Conservation (phyloP, 2,888 invertebrate species). For the Ceriagrion tenellum region DNA sequence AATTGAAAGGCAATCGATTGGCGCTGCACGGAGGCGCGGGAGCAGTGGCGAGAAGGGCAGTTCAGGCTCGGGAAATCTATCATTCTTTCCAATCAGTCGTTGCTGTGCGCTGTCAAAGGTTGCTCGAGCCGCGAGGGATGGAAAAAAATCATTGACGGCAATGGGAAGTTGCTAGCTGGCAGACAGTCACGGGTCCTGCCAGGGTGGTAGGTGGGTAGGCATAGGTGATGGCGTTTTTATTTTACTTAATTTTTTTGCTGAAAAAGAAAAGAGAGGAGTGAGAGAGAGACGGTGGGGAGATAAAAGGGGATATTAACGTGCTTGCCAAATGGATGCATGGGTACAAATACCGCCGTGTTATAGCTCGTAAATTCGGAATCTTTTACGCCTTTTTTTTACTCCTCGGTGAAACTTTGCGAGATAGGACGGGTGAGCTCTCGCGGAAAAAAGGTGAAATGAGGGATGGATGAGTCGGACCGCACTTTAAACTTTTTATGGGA, state of each 20-base stretch:
- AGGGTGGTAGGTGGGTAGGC: background rate
- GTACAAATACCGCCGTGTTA: conserved; percentile 46
- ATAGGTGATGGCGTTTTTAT: background rate
- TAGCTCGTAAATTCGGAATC: conserved; percentile 44
- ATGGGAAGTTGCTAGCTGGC: background rate
- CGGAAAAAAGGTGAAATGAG: background rate
- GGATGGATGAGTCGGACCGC: background rate
- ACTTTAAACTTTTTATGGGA: conserved; percentile 42
- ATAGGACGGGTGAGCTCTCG: background rate
- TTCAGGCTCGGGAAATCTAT: background rate
- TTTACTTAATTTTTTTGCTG: background rate
- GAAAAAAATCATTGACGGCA: background rate
- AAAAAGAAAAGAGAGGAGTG: background rate
- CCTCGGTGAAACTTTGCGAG: conserved; percentile 23
- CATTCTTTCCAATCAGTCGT: conserved; percentile 52
- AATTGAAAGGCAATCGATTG: conserved; percentile 65
- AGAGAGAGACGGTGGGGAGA: background rate
- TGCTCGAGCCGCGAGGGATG: background rate
- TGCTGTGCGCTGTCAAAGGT: conserved; percentile 26
- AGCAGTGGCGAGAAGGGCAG: background rate
- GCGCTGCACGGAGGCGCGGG: background rate
- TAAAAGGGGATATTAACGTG: conserved; percentile 54
- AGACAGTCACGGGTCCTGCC: background rate
- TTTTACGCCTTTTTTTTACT: conserved; percentile 3
- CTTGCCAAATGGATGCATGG: conserved; percentile 39